These are phyloP conservation scores for Laterallus jamaicensis DNA, from an alignment of 2,113 vertebrate species.

Conservation along the genomic window DNA sequence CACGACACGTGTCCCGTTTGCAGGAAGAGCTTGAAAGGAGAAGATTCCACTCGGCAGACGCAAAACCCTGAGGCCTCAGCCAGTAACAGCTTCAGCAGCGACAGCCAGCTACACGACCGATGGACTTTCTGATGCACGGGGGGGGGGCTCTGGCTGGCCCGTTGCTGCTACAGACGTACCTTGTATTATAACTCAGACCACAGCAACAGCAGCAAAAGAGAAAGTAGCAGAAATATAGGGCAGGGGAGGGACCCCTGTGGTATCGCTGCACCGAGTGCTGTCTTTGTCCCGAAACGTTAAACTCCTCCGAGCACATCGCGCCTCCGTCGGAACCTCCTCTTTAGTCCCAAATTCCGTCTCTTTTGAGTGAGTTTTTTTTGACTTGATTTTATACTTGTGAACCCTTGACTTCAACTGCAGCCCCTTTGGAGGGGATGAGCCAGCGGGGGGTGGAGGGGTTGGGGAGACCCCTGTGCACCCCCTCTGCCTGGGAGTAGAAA, in stretches of 20 bases:
- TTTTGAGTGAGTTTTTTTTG: background rate
- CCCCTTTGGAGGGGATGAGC: no score
- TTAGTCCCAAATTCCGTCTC: background rate
- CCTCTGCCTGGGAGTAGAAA: background rate
- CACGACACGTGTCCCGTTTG: slow-evolving; percentile 98
- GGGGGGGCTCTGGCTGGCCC: background rate
- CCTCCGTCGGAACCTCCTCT: background rate
- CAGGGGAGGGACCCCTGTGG: background rate
- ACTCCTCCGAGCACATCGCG: background rate
- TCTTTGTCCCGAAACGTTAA: background rate
- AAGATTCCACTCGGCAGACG: slow-evolving; percentile 85
- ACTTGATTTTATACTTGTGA: background rate
- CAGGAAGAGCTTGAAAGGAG: slow-evolving; percentile 93
- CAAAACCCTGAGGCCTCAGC: slow-evolving; percentile 69
- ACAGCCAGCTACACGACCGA: slow-evolving; percentile 86
- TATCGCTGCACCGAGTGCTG: background rate
- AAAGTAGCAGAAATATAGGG: slow-evolving; percentile 30
- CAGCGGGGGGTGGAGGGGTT: background rate
- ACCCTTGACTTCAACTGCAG: background rate
- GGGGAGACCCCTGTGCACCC: no score
- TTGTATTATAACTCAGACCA: slow-evolving; percentile 41
- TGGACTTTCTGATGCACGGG: slow-evolving; percentile 89
- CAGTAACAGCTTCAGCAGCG: slow-evolving; percentile 79
- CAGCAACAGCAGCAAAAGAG: background rate
- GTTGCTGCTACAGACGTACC: slow-evolving; percentile 28